phyloP scores from a whole-genome alignment of 2,888 invertebrate species.

The Apotomis betuletana region DNA sequence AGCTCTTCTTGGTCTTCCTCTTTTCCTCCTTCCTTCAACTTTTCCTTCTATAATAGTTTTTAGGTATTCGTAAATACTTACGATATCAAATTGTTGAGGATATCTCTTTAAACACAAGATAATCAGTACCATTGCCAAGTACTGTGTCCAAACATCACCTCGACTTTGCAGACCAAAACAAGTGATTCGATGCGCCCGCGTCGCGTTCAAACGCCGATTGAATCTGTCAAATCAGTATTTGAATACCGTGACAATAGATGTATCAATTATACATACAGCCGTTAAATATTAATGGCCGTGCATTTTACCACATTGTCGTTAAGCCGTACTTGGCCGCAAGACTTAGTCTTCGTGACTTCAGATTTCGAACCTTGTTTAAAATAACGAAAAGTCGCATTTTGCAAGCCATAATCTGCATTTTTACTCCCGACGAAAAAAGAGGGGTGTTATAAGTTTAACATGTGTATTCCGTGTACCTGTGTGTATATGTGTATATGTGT shows the following conservation, averaged over 20 bases:
- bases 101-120: too few species aligned
- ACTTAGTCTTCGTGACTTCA: neutral
- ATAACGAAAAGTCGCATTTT: neutral
- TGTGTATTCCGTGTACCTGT: too few species aligned
- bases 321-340: slow-evolving; percentile 10
- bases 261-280: slow-evolving; percentile 37
- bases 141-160: neutral
- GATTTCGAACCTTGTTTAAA: neutral
- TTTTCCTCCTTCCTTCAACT: too few species aligned
- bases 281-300: slow-evolving; percentile 36
- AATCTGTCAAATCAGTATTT: slow-evolving; percentile 39
- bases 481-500: neutral
- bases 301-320: slow-evolving; percentile 22
- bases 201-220: slow-evolving; percentile 16
- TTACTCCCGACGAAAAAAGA: too few species aligned
- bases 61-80: too few species aligned
- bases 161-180: slow-evolving; percentile 23
- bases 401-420: too few species aligned
- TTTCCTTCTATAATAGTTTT: too few species aligned
- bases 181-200: slow-evolving; percentile 25
- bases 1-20: too few species aligned
- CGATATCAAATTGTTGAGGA: too few species aligned
- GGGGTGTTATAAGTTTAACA: too few species aligned
- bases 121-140: neutral
- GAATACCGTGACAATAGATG: slow-evolving; percentile 30